A percentile compares a stretch with the other conserved stretches of the same genome.
Conservation (phyloP, 2,797 vertebrate genomes). For the Semotilus atromaculatus region DNA sequence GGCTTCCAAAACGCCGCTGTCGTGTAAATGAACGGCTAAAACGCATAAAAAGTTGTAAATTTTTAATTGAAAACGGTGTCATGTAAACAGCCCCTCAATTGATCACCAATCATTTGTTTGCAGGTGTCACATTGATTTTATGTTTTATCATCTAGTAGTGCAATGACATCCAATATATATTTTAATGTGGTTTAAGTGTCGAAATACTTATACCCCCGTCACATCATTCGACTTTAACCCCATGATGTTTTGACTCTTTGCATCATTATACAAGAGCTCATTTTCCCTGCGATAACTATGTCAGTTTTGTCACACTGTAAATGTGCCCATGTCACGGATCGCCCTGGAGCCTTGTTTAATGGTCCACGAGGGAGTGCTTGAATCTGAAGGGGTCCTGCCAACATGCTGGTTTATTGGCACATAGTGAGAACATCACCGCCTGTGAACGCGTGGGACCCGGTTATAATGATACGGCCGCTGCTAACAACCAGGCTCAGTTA, state of each 20-base stretch:
- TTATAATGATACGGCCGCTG: slow-evolving; percentile 30
- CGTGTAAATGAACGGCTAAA: no score
- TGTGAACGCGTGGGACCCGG: slow-evolving; percentile 18
- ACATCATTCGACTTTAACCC: slow-evolving; percentile 1
- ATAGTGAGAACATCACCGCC: slow-evolving; percentile 26
- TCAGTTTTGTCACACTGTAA: slow-evolving; percentile 30
- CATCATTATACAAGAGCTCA: slow-evolving; percentile 39
- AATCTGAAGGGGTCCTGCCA: slow-evolving; percentile 31
- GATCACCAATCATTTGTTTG: background rate
- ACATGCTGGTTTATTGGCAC: slow-evolving; percentile 23
- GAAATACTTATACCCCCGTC: background rate
- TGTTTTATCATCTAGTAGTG: background rate
- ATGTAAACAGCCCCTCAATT: no score
- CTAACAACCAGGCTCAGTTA: background rate
- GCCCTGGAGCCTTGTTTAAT: slow-evolving; percentile 48
- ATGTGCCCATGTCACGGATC: slow-evolving; percentile 17
- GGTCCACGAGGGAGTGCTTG: slow-evolving; percentile 43
- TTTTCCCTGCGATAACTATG: slow-evolving; percentile 22
- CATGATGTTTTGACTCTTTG: slow-evolving; percentile 17
- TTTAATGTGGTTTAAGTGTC: background rate
- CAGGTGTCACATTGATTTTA: background rate
- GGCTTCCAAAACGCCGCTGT: no score
- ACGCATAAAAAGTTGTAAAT: no score
- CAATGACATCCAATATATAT: background rate
- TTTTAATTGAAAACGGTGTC: no score